A percentile compares a stretch with the other conserved stretches of the same genome.
These are phyloP conservation scores for Takifugu rubripes DNA, from an alignment of 2,797 vertebrate genomes.

Conservation along the genomic window DNA sequence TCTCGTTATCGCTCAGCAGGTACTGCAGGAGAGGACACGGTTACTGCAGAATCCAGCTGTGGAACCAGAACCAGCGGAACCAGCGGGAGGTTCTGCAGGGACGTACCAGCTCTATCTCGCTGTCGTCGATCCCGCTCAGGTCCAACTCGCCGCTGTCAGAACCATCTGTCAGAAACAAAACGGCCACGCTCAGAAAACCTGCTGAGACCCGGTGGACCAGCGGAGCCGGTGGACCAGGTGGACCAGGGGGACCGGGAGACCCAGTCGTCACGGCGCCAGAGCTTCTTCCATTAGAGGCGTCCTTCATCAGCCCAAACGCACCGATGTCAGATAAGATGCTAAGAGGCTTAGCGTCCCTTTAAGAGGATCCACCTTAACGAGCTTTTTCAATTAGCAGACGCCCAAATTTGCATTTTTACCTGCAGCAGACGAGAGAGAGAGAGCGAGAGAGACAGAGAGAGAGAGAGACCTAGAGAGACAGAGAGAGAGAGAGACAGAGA, in stretches of 20 bases:
- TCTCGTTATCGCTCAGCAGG: conserved; percentile 88
- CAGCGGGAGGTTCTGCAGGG: conserved; percentile 1
- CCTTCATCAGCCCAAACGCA: too few species aligned
- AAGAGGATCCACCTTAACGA: conserved; percentile 38
- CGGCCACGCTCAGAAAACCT: conserved; percentile 27
- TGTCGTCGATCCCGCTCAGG: conserved; percentile 93
- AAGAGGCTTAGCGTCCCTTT: conserved; percentile 47
- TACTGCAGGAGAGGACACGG: conserved; percentile 74
- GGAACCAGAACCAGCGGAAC: neutral
- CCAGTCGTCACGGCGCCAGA: neutral
- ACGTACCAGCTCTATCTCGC: conserved; percentile 90
- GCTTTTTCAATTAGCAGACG: conserved; percentile 46
- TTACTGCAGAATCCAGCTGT: neutral
- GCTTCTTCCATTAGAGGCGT: conserved; percentile 13
- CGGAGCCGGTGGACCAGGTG: conserved; percentile 20
- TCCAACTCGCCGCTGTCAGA: conserved; percentile 88
- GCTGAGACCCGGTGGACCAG: conserved; percentile 16
- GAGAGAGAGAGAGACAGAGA: too few species aligned
- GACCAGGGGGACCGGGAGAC: conserved; percentile 12
- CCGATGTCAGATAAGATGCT: conserved; percentile 37
- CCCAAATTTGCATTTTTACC: conserved; percentile 26
- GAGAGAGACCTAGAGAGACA: too few species aligned
- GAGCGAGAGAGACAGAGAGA: too few species aligned
- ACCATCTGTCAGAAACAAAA: conserved; percentile 70
- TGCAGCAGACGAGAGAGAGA: too few species aligned